A percentile compares a stretch with the other conserved stretches of the same genome.
Evolutionary conservation across 2,888 invertebrate genomes (phyloP).

Genomic region (Patella ulyssiponensis): DNA sequence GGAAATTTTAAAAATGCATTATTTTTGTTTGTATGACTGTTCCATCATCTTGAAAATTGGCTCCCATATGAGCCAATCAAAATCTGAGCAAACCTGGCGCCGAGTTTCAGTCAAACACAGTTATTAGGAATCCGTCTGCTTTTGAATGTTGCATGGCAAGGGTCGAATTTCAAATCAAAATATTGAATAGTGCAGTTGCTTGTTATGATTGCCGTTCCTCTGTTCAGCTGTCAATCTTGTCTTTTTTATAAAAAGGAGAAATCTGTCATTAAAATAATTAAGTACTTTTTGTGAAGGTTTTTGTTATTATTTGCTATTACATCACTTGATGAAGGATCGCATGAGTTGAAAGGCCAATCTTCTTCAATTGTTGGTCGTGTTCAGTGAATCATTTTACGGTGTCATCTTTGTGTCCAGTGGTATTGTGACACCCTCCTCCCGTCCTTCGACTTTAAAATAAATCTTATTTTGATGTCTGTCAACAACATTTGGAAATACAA

Average conservation of each 20-base stretch:
- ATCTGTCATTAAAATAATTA: slow-evolving; percentile 4
- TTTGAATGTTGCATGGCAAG: background rate
- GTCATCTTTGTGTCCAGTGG: background rate
- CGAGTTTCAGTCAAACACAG: no score
- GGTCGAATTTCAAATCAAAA: slow-evolving; percentile 4
- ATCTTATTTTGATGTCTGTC: no score
- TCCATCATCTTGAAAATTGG: no score
- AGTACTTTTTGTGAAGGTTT: background rate
- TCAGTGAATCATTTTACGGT: slow-evolving; percentile 3
- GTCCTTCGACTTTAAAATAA: no score
- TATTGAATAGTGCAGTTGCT: background rate
- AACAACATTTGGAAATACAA: no score
- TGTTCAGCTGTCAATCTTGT: slow-evolving; percentile 3
- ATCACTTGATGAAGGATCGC: background rate
- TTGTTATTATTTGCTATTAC: background rate
- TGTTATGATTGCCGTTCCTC: slow-evolving; percentile 2
- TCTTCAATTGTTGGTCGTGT: background rate
- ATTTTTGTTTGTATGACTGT: no score
- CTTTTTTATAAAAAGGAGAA: slow-evolving; percentile 1
- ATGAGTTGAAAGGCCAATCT: slow-evolving; percentile 8
- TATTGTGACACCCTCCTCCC: no score
- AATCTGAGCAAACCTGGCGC: no score
- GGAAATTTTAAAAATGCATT: no score
- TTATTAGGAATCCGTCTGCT: no score
- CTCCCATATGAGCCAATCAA: no score